Percentiles rank a stretch among this genome's conserved stretches.
Conservation (phyloP, 2,113 vertebrate genomes). For the Sialia sialis region DNA sequence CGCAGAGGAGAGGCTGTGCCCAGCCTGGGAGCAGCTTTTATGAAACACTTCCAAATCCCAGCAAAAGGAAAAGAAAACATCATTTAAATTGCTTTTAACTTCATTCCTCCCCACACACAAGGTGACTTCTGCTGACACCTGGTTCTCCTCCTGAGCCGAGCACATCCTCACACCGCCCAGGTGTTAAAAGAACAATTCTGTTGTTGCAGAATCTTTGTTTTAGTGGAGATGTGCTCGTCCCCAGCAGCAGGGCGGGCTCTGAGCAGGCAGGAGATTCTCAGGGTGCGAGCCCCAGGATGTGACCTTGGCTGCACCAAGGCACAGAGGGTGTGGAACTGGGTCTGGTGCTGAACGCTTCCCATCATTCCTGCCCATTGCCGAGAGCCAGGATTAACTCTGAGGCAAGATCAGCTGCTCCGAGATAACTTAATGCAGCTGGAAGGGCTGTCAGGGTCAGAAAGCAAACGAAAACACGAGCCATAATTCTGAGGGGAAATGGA, state of each 20-base stretch:
- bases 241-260: neutral
- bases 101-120: neutral
- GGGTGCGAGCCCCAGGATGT: neutral
- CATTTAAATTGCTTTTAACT: neutral
- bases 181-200: neutral
- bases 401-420: neutral
- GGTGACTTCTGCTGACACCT: rapidly evolving
- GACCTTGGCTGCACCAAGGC: neutral
- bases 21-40: neutral
- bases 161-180: too few species aligned
- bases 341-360: neutral
- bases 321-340: neutral
- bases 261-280: neutral
- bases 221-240: neutral
- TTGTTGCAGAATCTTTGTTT: neutral
- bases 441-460: neutral
- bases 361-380: neutral
- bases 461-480: neutral
- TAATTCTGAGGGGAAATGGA: neutral
- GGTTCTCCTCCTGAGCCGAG: neutral
- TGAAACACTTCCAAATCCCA: neutral
- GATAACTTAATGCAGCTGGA: neutral
- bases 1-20: rapidly evolving
- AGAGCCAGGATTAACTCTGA: neutral
- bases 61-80: neutral